Percentiles rank a stretch among this genome's conserved stretches.
Evolutionary conservation across 1,140 invertebrate genomes (phyloP).

Genomic region (Plutomurus gul): DNA sequence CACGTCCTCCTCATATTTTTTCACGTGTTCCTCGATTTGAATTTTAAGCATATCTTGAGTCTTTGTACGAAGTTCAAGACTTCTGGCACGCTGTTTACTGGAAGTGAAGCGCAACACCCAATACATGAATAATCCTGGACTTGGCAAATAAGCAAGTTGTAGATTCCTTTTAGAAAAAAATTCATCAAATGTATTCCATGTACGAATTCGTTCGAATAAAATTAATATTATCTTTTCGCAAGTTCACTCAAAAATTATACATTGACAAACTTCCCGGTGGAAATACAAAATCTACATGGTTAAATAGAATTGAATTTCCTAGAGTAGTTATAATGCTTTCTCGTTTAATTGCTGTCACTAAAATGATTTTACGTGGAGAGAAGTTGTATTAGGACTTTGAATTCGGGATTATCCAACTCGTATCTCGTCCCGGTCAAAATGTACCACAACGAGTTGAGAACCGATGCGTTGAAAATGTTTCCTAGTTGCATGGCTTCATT

Average conservation of each 20-base stretch:
- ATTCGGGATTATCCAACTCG: constrained; percentile 38
- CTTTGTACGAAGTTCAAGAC: neutral
- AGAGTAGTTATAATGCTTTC: neutral
- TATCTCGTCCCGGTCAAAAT: constrained; percentile 42
- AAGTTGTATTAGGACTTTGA: neutral
- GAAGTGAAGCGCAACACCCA: neutral
- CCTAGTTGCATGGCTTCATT: too few relatives aligned
- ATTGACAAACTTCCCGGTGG: too few relatives aligned
- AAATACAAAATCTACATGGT: too few relatives aligned
- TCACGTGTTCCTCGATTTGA: constrained; percentile 73
- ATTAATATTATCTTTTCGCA: too few relatives aligned
- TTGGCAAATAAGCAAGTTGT: neutral
- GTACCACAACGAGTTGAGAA: constrained; percentile 46
- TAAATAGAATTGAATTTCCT: too few relatives aligned
- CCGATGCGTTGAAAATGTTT: constrained; percentile 45
- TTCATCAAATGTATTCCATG: too few relatives aligned
- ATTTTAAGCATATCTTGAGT: neutral
- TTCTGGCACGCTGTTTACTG: neutral
- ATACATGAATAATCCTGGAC: constrained; percentile 3
- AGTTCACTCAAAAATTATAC: too few relatives aligned
- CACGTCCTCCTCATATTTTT: constrained; percentile 65
- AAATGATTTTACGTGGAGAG: constrained; percentile 9
- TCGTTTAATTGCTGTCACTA: too few relatives aligned
- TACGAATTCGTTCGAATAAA: too few relatives aligned
- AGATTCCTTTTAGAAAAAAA: constrained; percentile 5